Percentiles rank a stretch among this genome's conserved stretches.
Conservation (phyloP, 2,888 invertebrate species). For the Ochropacha duplaris region DNA sequence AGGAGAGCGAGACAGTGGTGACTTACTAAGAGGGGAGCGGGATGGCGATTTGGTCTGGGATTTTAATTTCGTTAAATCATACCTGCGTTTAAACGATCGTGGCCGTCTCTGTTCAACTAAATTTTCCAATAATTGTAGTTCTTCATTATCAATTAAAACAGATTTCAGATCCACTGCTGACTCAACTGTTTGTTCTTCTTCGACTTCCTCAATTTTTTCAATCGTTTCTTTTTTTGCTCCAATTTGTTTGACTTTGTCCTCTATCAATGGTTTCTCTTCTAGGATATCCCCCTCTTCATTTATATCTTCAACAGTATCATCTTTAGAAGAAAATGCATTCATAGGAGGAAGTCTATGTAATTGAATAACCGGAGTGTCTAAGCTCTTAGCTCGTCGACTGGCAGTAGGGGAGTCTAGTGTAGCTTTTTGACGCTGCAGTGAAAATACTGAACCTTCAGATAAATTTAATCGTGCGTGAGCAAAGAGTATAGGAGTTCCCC, state of each 20-base stretch:
- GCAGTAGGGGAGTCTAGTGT: conserved; percentile 88
- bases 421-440: conserved; percentile 89
- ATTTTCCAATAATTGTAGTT: conserved; percentile 80
- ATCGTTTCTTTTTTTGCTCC: conserved; percentile 59
- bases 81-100: conserved; percentile 75
- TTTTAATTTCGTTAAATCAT: conserved; percentile 70
- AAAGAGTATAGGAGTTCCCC: conserved; percentile 90
- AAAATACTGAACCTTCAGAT: conserved; percentile 92
- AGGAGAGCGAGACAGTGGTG: conserved; percentile 75
- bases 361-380: conserved; percentile 92
- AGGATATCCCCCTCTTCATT: conserved; percentile 86
- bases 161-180: conserved; percentile 62
- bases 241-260: conserved; percentile 54
- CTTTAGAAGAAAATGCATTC: conserved; percentile 94
- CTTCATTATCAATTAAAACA: conserved; percentile 83
- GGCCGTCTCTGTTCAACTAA: conserved; percentile 77
- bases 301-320: conserved; percentile 91
- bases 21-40: conserved; percentile 74
- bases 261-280: conserved; percentile 83
- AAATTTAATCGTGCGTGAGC: conserved; percentile 91
- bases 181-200: conserved; percentile 73
- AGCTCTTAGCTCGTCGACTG: conserved; percentile 90
- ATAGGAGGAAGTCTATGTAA: conserved; percentile 90
- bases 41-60: conserved; percentile 67
- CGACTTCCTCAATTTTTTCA: conserved; percentile 79